Evolutionary conservation across 2,888 invertebrate species (phyloP), one percentile per base, ranked within the genome.

Genomic region (Platycnemis pennipes): DNA sequence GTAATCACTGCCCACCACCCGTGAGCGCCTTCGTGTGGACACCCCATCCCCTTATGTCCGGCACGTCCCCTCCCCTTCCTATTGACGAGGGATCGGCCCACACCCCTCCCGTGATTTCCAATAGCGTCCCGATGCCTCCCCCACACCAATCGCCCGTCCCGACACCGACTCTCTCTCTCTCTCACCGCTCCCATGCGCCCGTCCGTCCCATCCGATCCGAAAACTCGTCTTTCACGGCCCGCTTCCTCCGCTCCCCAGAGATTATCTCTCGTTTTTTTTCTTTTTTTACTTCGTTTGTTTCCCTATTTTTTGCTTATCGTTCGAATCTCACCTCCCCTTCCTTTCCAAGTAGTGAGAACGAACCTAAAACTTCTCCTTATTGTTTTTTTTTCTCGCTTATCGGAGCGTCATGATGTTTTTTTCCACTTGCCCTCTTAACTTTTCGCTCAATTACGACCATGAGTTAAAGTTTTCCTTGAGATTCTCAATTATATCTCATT

Each of bases 1-100:
- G 89, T 89, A 56, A 89, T 89, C 89, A 89, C 56, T 89, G 89
- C 42, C 37, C 56, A 46, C 89, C 56, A 56, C 37, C 42, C 42
- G 63, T 63, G 63, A 22, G 49, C 19, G 49, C 19, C 13, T 49
- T 8, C 13, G 49, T 49, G 49, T 49, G 49, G 49, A 49, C 49
- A 19, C 19, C 49, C 49, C 13, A 49, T 11, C 77, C 37, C 63
- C 26, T 63, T n/a, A n/a, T n/a, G 77, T 26, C 37, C 31, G 11
- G 37, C 63, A 16, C 31, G 31, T 37, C 77, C 22, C 8, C n/a
- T 77, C 31, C 37, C 31, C 77, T 8, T 1, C 31, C 77, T n/a
- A n/a, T n/a, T n/a, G n/a, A n/a, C n/a, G n/a, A 8, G 26, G 63
- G 63, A 63, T n/a, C n/a, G 19, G n/a, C 37, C 2, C 77, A 13